Conservation (phyloP, 2,113 vertebrate genomes). For the Lepisosteus oculatus region DNA sequence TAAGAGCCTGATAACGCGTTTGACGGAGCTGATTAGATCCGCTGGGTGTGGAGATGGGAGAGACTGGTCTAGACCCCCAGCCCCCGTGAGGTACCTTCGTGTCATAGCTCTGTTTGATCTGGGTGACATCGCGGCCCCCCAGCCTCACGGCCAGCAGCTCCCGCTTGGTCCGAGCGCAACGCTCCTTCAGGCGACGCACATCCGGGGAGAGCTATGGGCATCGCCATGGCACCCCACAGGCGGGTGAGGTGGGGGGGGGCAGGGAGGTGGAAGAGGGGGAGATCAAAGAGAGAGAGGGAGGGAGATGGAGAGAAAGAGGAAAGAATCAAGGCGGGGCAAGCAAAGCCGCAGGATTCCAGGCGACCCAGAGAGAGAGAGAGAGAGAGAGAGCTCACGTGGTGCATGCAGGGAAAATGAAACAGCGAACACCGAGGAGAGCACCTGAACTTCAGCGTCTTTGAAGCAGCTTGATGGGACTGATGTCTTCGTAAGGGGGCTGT, state of each 20-base stretch:
- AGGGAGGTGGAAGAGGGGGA: constrained; percentile 27
- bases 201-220: constrained; percentile 83
- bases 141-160: constrained; percentile 82
- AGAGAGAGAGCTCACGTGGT: not conserved
- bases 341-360: constrained; percentile 19
- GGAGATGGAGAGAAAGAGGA: constrained; percentile 55
- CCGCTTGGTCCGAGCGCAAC: constrained; percentile 84
- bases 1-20: no score
- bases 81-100: constrained; percentile 75
- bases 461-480: not conserved
- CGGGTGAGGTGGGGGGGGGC: constrained; percentile 32
- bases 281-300: constrained; percentile 45
- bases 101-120: constrained; percentile 82
- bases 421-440: not conserved
- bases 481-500: not conserved
- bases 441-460: constrained; percentile 1
- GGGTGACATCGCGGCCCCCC: constrained; percentile 77
- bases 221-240: constrained; percentile 41
- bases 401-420: not conserved
- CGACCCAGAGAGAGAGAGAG: constrained; percentile 12
- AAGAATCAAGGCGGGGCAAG: constrained; percentile 34
- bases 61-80: constrained; percentile 11
- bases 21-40: no score
- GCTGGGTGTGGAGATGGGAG: no score
- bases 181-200: constrained; percentile 84